Base-by-base conservation (phyloP, 2,113 vertebrate species). In the Nestor notabilis region DNA sequence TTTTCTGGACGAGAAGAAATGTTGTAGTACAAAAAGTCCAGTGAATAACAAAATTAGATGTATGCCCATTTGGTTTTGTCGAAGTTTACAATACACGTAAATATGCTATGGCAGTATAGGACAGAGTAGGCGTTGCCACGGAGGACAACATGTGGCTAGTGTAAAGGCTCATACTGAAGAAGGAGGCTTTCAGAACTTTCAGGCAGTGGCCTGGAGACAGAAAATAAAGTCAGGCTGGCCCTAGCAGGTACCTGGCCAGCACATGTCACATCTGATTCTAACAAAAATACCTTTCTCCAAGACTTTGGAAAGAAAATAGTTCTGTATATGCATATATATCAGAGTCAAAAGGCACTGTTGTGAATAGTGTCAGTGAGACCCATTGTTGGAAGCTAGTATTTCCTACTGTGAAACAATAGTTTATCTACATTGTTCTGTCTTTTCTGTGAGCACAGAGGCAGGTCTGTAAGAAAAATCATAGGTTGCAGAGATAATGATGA, bases 121-220 rank as follows among this genome's bases (percentile, higher is more conserved):
- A 37, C 8, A 60, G 25, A 37, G 12, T 17, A 17, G 16, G 18
- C 76, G 37, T 52, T 85, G 27, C 39, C 4, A 0, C 43, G 23
- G 23, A 43, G 25, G 15, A n/a, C 19, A 43, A 10, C 0, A 0
- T 46, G 21, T 78, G 31, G 37, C 5, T 20, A 19, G 5, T 29
- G 4, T 25, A 93, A 69, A 39, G 19, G 25, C 13, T 72, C 20
- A 8, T 21, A 14, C 5, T 50, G 27, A 70, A 72, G 35, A 56
- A 56, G 23, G 12, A 60, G 20, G 8, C 35, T 84, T 78, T 43
- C 17, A 47, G 52, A 55, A 11, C 28, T 43, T 64, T 66, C 29
- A 19, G 24, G 25, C 28, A 8, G 9, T 50, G 29, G 75, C 3
- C 1, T 68, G 17, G 12, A 68, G 39, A 44, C 25, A 64, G 37